Conservation (phyloP, 2,797 vertebrate species). For the Typhlichthys subterraneus region DNA sequence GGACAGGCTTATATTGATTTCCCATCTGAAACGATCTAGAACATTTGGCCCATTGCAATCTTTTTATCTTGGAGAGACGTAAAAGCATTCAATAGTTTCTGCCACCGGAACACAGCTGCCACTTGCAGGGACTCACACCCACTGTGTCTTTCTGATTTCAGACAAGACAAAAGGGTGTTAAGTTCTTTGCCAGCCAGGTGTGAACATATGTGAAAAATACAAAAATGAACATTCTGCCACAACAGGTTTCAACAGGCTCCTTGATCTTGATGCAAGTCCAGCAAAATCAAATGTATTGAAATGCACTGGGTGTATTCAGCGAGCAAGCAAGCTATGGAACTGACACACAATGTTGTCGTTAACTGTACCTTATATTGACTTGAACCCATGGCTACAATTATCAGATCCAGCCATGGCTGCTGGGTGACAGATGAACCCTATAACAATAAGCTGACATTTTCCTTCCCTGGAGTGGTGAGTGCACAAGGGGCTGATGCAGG, state of each 20-base stretch:
- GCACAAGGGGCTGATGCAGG: constrained; percentile 37
- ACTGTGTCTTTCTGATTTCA: constrained; percentile 8
- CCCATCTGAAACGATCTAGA: constrained; percentile 13
- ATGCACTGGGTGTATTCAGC: constrained; percentile 23
- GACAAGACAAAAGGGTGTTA: constrained; percentile 37
- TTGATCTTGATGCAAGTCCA: constrained; percentile 27
- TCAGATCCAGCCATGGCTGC: constrained; percentile 34
- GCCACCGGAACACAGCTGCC: not conserved
- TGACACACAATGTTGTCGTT: constrained; percentile 56
- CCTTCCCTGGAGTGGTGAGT: constrained; percentile 46
- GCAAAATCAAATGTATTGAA: too few relatives aligned
- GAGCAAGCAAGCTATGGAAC: constrained; percentile 31
- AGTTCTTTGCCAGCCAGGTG: constrained; percentile 40
- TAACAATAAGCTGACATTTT: constrained; percentile 59
- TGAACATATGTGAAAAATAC: constrained; percentile 31
- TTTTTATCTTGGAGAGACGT: not conserved
- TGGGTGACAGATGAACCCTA: constrained; percentile 60
- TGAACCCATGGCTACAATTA: constrained; percentile 53
- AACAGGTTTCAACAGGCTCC: constrained; percentile 17
- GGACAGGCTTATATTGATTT: constrained; percentile 3
- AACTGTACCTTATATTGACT: constrained; percentile 43
- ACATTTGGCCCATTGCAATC: not conserved
- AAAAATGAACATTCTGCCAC: constrained; percentile 26
- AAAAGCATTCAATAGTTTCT: constrained; percentile 3
- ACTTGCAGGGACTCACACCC: constrained; percentile 22